A percentile compares a stretch with the other conserved stretches of the same genome.
phyloP scores from a whole-genome alignment of 2,113 vertebrate genomes.

The Fregata magnificens region DNA sequence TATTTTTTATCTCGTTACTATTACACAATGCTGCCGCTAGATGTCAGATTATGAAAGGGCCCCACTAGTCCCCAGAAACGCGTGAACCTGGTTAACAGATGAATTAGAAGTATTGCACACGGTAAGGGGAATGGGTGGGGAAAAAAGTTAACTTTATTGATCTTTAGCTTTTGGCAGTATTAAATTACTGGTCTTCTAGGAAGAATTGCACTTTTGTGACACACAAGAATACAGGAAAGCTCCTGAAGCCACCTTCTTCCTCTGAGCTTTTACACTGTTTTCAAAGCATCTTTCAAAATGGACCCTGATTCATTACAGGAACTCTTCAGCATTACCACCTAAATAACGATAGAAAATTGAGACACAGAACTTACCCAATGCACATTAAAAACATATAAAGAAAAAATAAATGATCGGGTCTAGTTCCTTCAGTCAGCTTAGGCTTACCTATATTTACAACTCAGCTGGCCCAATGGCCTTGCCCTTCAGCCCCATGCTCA shows the following conservation, averaged over 20 bases:
- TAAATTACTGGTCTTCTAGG: neutral
- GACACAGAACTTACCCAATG: neutral
- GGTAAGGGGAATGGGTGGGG: neutral
- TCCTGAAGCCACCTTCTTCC: neutral
- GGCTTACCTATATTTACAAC: neutral
- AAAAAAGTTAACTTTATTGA: neutral
- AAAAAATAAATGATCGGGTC: neutral
- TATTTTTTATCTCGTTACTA: neutral
- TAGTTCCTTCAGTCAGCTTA: neutral
- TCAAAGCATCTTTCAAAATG: neutral
- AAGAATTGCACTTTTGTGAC: neutral
- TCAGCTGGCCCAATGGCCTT: neutral
- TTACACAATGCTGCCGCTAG: neutral
- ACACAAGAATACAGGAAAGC: neutral
- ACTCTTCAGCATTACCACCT: neutral
- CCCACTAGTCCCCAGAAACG: rapidly evolving
- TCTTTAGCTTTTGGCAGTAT: neutral
- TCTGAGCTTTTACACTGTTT: neutral
- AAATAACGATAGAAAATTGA: neutral
- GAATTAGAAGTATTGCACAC: neutral
- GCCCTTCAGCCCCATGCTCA: neutral
- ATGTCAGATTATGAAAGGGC: neutral
- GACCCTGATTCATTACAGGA: neutral
- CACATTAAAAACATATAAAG: neutral
- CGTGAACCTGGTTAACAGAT: rapidly evolving